Percentiles rank a stretch among this genome's conserved stretches.
Conservation (phyloP, 2,888 invertebrate genomes). For the Drosophila hawaiiensis region DNA sequence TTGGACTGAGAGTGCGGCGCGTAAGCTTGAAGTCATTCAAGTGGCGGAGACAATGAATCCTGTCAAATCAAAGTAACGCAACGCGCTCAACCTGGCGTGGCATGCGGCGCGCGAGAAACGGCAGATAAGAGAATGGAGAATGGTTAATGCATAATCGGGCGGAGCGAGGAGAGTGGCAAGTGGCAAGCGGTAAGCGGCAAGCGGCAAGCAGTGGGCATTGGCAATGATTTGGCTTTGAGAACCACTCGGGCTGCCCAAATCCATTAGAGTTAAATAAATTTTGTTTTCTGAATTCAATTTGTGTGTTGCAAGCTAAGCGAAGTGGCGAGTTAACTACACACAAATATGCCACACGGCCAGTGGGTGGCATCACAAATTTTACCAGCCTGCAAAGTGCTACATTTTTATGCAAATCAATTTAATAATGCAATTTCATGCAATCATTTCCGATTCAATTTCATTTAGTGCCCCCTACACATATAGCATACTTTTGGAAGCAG, state of each 20-base stretch:
- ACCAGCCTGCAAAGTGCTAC: neutral
- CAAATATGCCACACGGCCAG: slow-evolving; percentile 41
- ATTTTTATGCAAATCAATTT: neutral
- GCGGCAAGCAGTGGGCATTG: slow-evolving; percentile 1
- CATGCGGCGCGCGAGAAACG: slow-evolving; percentile 37
- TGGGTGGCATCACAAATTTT: slow-evolving; percentile 47
- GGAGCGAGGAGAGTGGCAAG: neutral
- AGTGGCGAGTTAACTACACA: slow-evolving; percentile 57
- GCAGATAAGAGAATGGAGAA: slow-evolving; percentile 30
- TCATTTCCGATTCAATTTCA: neutral
- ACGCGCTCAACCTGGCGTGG: slow-evolving; percentile 46
- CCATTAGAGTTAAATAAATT: slow-evolving; percentile 78
- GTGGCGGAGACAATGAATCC: slow-evolving; percentile 80
- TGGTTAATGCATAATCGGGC: slow-evolving; percentile 4
- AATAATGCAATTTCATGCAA: neutral
- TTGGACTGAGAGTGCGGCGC: slow-evolving; percentile 41
- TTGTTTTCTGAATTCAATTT: slow-evolving; percentile 74
- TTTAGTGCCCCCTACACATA: neutral
- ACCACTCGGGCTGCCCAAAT: slow-evolving; percentile 72
- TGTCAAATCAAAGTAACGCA: slow-evolving; percentile 77
- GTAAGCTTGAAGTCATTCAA: slow-evolving; percentile 77
- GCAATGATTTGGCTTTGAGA: slow-evolving; percentile 28
- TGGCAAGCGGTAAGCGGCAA: neutral
- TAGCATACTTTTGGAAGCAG: slow-evolving; percentile 14
- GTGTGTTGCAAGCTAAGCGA: slow-evolving; percentile 33